phyloP scores from a whole-genome alignment of 2,113 vertebrate genomes.

The Cynopterus brachyotis region DNA sequence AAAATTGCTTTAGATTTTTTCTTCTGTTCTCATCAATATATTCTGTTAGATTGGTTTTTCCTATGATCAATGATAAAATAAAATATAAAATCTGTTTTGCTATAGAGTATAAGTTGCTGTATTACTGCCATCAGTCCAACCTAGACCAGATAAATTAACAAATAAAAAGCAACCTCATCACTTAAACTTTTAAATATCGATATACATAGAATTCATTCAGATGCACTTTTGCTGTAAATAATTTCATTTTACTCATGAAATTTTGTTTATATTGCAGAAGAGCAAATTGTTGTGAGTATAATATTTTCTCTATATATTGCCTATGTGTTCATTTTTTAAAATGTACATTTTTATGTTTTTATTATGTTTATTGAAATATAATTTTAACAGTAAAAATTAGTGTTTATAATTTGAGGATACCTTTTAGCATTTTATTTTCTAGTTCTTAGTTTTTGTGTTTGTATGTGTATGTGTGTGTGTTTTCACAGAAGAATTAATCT shows the following conservation, averaged over 20 bases:
- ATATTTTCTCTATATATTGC: neutral
- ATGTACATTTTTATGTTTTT: neutral
- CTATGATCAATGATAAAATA: neutral
- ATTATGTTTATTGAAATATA: neutral
- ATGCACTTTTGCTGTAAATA: neutral
- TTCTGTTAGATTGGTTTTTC: neutral
- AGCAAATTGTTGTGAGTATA: neutral
- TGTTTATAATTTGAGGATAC: neutral
- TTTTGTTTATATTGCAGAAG: neutral
- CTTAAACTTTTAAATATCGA: neutral
- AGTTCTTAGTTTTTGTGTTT: neutral
- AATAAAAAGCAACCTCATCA: neutral
- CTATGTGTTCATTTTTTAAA: neutral
- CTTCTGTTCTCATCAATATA: neutral
- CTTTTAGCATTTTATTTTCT: neutral
- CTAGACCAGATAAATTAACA: neutral
- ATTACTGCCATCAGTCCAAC: neutral
- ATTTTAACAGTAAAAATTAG: neutral
- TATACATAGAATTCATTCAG: neutral
- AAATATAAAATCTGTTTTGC: neutral
- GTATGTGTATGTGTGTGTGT: neutral
- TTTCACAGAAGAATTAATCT: neutral
- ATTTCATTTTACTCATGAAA: neutral
- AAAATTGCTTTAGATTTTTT: neutral
- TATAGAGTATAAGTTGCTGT: neutral